These are phyloP conservation scores for Hippocampus mohnikei DNA, from an alignment of 2,113 vertebrate genomes.

Conservation along the genomic window DNA sequence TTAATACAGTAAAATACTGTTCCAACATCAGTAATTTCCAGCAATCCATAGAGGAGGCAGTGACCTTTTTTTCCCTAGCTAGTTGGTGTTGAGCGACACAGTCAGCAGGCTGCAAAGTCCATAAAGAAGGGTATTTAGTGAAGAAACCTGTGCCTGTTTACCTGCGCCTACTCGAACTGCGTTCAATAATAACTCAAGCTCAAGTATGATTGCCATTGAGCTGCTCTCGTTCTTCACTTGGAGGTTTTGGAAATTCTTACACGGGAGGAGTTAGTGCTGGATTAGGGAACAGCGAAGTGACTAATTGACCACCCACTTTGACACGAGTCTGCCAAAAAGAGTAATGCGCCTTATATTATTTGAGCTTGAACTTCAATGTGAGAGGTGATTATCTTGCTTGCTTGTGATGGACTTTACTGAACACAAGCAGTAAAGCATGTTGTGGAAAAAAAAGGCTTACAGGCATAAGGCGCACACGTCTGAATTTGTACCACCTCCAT, in stretches of 20 bases:
- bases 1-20: too few relatives aligned
- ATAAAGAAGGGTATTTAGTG: slow-evolving; percentile 24
- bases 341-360: not conserved
- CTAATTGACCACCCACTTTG: slow-evolving; percentile 44
- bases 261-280: slow-evolving; percentile 26
- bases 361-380: too few relatives aligned
- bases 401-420: not conserved
- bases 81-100: slow-evolving; percentile 36
- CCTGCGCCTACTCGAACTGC: slow-evolving; percentile 17
- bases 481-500: not conserved
- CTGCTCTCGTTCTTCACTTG: slow-evolving; percentile 7
- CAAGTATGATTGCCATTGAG: not conserved
- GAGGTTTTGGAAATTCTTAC: slow-evolving; percentile 26
- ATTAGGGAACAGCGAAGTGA: slow-evolving; percentile 22
- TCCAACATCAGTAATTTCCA: too few relatives aligned
- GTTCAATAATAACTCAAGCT: slow-evolving; percentile 12
- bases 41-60: too few relatives aligned
- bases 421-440: not conserved
- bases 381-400: too few relatives aligned
- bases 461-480: too few relatives aligned
- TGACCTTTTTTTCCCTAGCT: not conserved
- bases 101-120: slow-evolving; percentile 23
- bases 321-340: slow-evolving; percentile 1
- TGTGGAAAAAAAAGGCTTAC: not conserved
- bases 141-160: slow-evolving; percentile 23